Evolutionary conservation across 2,888 invertebrate species (phyloP).

Genomic region (Calephelis perditalis): DNA sequence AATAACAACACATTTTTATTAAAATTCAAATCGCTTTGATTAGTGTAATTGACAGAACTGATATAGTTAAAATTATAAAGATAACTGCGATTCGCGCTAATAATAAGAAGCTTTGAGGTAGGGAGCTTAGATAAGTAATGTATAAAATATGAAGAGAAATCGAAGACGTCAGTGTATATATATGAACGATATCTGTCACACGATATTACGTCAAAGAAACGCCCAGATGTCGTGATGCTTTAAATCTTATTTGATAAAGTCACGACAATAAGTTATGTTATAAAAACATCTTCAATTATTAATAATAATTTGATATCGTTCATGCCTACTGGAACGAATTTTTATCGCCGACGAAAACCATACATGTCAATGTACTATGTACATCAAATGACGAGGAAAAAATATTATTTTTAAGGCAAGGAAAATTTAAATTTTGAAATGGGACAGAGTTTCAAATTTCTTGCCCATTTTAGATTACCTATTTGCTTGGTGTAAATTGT

Average conservation of each 20-base stretch:
- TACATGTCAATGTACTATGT: background rate
- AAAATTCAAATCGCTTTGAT: slow-evolving; percentile 25
- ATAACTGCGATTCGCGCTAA: slow-evolving; percentile 47
- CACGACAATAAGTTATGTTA: slow-evolving; percentile 52
- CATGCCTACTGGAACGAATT: slow-evolving; percentile 10
- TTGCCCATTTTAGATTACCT: too few relatives aligned
- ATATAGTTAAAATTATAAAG: slow-evolving; percentile 34
- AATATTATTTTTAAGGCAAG: too few relatives aligned
- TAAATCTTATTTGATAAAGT: slow-evolving; percentile 63
- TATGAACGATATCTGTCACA: slow-evolving; percentile 66
- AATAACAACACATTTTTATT: slow-evolving; percentile 66
- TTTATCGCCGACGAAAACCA: background rate
- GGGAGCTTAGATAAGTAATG: slow-evolving; percentile 71
- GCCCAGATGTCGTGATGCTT: slow-evolving; percentile 67
- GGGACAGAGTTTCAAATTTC: too few relatives aligned
- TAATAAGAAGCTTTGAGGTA: slow-evolving; percentile 69
- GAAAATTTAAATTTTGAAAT: too few relatives aligned
- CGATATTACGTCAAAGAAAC: slow-evolving; percentile 75
- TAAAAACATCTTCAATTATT: slow-evolving; percentile 33
- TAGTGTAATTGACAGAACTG: slow-evolving; percentile 7
- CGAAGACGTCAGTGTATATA: slow-evolving; percentile 66
- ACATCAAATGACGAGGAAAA: too few relatives aligned
- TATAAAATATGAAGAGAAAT: slow-evolving; percentile 64
- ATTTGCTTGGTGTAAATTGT: too few relatives aligned
- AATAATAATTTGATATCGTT: slow-evolving; percentile 16